Evolutionary conservation across 2,113 vertebrate genomes (phyloP).

Genomic region (rat (Rattus norvegicus)): DNA sequence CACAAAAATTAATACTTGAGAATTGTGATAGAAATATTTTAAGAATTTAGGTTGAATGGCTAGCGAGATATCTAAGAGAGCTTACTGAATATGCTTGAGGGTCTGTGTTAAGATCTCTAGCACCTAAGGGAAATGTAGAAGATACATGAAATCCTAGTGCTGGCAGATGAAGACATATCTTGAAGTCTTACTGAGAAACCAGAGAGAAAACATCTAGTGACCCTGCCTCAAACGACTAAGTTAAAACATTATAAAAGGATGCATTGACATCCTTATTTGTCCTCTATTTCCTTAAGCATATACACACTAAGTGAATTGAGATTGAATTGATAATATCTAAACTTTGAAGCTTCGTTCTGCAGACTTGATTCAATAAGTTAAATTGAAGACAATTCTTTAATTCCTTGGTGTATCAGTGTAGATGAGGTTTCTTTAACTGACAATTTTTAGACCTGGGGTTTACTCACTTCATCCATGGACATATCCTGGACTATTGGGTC

Average conservation of each 20-base stretch:
- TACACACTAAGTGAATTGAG: not conserved
- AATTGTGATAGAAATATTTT: not conserved
- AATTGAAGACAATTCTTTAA: not conserved
- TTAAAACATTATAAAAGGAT: not conserved
- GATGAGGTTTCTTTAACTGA: not conserved
- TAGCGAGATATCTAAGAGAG: no score
- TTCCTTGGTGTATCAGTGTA: not conserved
- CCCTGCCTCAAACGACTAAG: not conserved
- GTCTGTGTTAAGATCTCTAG: not conserved
- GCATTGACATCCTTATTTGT: not conserved
- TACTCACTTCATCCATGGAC: not conserved
- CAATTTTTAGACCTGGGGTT: not conserved
- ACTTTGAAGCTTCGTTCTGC: constrained; percentile 15
- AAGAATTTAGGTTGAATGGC: not conserved
- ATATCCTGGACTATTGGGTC: not conserved
- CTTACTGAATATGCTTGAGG: not conserved
- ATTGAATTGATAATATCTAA: not conserved
- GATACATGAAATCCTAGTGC: no score
- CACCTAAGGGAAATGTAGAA: not conserved
- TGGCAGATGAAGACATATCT: not conserved
- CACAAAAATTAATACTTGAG: not conserved
- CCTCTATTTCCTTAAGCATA: not conserved
- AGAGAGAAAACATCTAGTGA: not conserved
- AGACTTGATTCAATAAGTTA: not conserved
- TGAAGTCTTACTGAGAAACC: not conserved